These are phyloP conservation scores for Pseudomyrmex gracilis DNA, from an alignment of 1,140 invertebrate species.

Conservation along the genomic window DNA sequence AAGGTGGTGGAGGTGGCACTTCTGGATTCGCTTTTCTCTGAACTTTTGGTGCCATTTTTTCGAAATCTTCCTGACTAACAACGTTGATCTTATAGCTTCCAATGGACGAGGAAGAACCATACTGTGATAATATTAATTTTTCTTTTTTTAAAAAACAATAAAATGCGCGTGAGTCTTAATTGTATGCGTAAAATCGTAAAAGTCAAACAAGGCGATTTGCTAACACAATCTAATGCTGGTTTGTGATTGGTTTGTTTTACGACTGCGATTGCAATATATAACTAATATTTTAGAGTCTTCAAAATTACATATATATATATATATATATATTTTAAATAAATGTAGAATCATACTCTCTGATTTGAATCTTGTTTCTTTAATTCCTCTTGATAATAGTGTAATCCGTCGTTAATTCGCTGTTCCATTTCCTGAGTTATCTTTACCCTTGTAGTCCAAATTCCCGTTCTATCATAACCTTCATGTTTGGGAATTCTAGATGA, in stretches of 20 bases:
- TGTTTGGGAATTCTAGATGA: slow-evolving; percentile 89
- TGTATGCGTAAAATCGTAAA: too few relatives aligned
- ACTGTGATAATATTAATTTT: slow-evolving; percentile 66
- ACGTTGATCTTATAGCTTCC: slow-evolving; percentile 94
- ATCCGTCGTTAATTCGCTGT: slow-evolving; percentile 97
- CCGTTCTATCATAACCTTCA: slow-evolving; percentile 95
- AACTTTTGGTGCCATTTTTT: slow-evolving; percentile 90
- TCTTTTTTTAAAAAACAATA: too few relatives aligned
- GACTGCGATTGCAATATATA: too few relatives aligned
- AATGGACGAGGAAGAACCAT: slow-evolving; percentile 82
- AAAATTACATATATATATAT: too few relatives aligned
- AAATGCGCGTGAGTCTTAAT: not conserved
- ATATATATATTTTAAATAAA: not conserved
- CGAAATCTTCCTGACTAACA: slow-evolving; percentile 95
- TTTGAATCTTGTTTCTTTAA: slow-evolving; percentile 88
- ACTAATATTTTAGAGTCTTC: too few relatives aligned
- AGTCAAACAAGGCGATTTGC: too few relatives aligned
- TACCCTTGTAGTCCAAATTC: slow-evolving; percentile 92
- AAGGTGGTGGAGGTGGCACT: slow-evolving; percentile 92
- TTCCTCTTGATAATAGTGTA: slow-evolving; percentile 97
- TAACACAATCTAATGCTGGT: too few relatives aligned
- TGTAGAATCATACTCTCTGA: slow-evolving; percentile 76
- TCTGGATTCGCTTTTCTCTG: slow-evolving; percentile 89
- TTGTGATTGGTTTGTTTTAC: too few relatives aligned
- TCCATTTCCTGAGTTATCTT: slow-evolving; percentile 97